Evolutionary conservation across 2,888 invertebrate species (phyloP).

Genomic region (Entomobrya multifasciata): DNA sequence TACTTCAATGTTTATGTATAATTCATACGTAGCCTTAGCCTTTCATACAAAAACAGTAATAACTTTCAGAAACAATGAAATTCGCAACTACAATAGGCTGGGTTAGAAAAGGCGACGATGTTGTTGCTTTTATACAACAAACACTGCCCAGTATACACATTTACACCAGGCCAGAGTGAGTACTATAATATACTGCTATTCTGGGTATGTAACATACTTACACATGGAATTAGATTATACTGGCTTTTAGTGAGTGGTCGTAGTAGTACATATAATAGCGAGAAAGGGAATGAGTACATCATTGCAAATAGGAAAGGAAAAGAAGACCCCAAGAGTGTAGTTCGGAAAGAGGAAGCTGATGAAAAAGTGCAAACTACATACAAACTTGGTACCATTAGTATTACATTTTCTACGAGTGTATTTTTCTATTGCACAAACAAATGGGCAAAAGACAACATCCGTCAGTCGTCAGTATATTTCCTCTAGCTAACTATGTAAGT

Average conservation of each 20-base stretch:
- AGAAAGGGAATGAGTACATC: conserved; percentile 21
- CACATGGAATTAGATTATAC: neutral
- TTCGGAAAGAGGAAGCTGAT: conserved; percentile 31
- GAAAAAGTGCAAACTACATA: conserved; percentile 16
- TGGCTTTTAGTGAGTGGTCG: neutral
- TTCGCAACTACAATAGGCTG: conserved; percentile 8
- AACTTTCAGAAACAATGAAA: conserved; percentile 34
- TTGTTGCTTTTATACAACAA: too few relatives aligned
- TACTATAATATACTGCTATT: neutral
- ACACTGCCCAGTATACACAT: neutral
- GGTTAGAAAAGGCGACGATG: too few relatives aligned
- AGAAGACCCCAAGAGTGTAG: conserved; percentile 37
- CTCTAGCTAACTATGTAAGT: neutral
- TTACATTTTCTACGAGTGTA: neutral
- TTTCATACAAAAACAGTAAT: neutral
- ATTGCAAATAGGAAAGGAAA: neutral
- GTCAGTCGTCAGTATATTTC: neutral
- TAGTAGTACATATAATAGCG: neutral
- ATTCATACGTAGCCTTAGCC: conserved; percentile 24
- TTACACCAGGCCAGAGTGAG: neutral
- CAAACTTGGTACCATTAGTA: neutral
- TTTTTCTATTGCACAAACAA: neutral
- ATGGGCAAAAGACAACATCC: neutral
- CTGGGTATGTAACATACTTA: neutral
- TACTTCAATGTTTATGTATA: conserved; percentile 14